These are phyloP conservation scores for Setipinna tenuifilis DNA, from an alignment of 2,797 vertebrate species.

Conservation along the genomic window DNA sequence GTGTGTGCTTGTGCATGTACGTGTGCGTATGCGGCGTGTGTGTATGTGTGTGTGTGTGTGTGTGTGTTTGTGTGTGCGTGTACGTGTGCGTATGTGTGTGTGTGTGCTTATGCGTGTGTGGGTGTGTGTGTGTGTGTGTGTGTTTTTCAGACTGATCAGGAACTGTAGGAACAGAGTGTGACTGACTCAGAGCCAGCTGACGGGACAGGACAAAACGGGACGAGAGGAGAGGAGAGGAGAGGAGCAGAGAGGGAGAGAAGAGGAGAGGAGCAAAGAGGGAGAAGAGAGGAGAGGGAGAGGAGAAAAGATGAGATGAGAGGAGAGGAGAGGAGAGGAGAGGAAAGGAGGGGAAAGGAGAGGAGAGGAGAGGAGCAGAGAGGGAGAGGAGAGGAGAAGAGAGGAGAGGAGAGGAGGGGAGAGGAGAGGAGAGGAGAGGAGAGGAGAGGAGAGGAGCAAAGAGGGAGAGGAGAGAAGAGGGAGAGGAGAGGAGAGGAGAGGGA, in stretches of 20 bases:
- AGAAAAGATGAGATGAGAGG: no score
- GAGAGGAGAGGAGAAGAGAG: no score
- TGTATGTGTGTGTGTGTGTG: not conserved
- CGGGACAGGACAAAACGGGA: not conserved
- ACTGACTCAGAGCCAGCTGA: not conserved
- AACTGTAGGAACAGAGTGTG: slow-evolving; percentile 2
- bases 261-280: no score
- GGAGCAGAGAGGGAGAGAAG: not conserved
- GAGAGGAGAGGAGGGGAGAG: no score
- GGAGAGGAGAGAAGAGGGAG: no score
- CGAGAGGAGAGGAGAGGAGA: not conserved
- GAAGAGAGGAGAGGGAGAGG: no score
- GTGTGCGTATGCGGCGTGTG: not conserved
- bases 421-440: not conserved
- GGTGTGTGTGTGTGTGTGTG: not conserved
- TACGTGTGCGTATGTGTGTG: not conserved
- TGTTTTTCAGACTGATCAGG: not conserved
- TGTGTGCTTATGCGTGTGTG: slow-evolving; percentile 10
- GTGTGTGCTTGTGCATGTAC: not conserved
- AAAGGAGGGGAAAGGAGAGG: no score
- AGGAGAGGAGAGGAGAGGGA: no score
- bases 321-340: no score
- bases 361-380: no score
- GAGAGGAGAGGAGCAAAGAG: no score
- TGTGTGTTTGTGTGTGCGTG: slow-evolving; percentile 5